Base-by-base conservation (phyloP, 2,888 invertebrate genomes). In the Drosophila maculinotata region DNA sequence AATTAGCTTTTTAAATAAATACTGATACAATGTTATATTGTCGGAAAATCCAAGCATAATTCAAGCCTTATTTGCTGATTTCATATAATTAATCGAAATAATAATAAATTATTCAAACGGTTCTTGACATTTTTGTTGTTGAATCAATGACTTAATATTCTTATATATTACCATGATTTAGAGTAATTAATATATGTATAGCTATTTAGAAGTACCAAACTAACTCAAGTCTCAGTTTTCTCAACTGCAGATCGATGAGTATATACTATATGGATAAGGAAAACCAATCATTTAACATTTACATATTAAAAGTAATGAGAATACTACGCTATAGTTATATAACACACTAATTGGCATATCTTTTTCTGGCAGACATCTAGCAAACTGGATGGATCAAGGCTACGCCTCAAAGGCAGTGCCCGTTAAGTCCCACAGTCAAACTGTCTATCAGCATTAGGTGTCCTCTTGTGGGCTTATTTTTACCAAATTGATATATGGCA, bases 401-500 rank as follows among this genome's bases (percentile, higher is more conserved):
- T 30, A 39, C 14, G 39, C 20, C 45, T 33, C 14, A 9, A n/a
- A n/a, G 23, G 25, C 30, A 23, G 5, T 17, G n/a, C n/a, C 10
- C 2, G 14, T 12, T 58, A 72, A 74, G 45, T n/a, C 53, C 26
- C 15, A 12, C 48, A 53, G 56, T 75, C 52, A 72, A 76, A 56
- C 31, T 72, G 76, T 75, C 70, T 45, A 53, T 65, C 72, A 75
- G 31, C 44, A 25, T 56, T 56, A 30, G 7, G 17, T 15, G 36
- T 14, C 28, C 8, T 49, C 9, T 25, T 9, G 31, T 44, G 38
- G 35, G 35, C 31, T 14, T 2, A 9, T 15, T 20, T 7, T 25
- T 15, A 6, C 8, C 30, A 26, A n/a, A 10, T 26, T 69, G 54
- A 72, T 76, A 52, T 76, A 73, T 52, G 20, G 14, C 4, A 25